Base-by-base conservation (phyloP, 2,113 vertebrate species). In the Hemicordylus capensis region DNA sequence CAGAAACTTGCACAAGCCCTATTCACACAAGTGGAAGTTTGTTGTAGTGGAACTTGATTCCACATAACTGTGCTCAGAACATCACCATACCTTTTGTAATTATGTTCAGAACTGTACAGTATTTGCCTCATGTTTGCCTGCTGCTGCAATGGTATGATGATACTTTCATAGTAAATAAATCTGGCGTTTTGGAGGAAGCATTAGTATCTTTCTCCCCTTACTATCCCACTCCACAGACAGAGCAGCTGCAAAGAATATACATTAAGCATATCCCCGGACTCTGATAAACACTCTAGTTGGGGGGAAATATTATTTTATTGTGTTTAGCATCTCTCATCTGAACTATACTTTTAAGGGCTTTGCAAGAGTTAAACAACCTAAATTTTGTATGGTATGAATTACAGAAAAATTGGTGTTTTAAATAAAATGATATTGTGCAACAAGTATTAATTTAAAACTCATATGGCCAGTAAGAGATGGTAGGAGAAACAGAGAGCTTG, bases 211-310 rank as follows among this genome's bases (percentile, higher is more conserved):
- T 89, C 85, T 81, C 24, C 58, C 61, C 56, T 75, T 15, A 4
- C 3, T 22, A 42, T 88, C 54, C 80, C 59, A 75, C 85, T 78
- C 51, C 56, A 80, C 70, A 81, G 73, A 84, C 73, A 11, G 37
- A 85, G 89, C 67, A 88, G 78, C 84, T 92, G 76, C 42, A 80
- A 85, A 78, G 77, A 83, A 63, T 87, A 73, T n/a, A n/a, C n/a
- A n/a, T 51, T 84, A 78, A 84, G 76, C 54, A 5, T 84, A 82
- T 48, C 9, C 64, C 82, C 8, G 24, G 44, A 58, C 64, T 73
- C 19, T 34, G 85, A 48, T 0, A 0, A 76, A 56, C 20, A 59
- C 19, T 34, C 48, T 11, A 76, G 39, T 82, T 73, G 80, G 75
- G 85, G 46, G 83, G 63, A 84, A 90, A 61, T 44, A 31, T 34